Base-by-base conservation (phyloP, 1,140 invertebrate species). In the Drosophila parvula region DNA sequence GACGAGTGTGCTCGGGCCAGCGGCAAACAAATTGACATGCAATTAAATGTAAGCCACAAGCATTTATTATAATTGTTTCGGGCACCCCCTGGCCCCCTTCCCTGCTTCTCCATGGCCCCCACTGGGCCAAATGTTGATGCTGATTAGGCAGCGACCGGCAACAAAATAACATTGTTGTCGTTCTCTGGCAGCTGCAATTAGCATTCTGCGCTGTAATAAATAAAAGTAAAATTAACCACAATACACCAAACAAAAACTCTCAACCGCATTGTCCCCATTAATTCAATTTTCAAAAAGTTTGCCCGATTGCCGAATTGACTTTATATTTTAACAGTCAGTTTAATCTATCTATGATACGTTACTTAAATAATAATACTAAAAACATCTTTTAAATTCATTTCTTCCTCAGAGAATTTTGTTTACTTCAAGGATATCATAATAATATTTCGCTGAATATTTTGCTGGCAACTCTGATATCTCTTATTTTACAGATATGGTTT, bases 181-280 rank as follows among this genome's bases (percentile, higher is more conserved):
- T 58, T 28, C 47, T 61, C 64, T 74, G 64, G 57, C 63, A 59
- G 79, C 48, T 82, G 83, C 76, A 86, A 86, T 86, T 86, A 86
- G 84, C 77, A 78, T 88, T 75, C 60, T 83, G 77, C 84, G 63
- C 68, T 74, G 79, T 75, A 78, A 86, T 86, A 86, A 86, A 88
- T 86, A 83, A 83, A 83, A 86, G 79, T 88, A 83, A 74, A 88
- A 83, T 83, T 79, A 88, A 80, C 83, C 79, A 78, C 83, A 86
- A 78, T 71, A 57, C 60, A 64, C 51, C 83, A 88, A 86, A 88
- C 71, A 82, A 65, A 69, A 45, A 48, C 63, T 38, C 28, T 50
- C 57, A 60, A 56, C 65, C 61, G 59, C 64, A 59, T 48, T 76
- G 47, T 40, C 8, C 22, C 22, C 41, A 56, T 41, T 60, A 47